Base-by-base conservation (phyloP, 2,797 vertebrate genomes). In the Emys orbicularis region DNA sequence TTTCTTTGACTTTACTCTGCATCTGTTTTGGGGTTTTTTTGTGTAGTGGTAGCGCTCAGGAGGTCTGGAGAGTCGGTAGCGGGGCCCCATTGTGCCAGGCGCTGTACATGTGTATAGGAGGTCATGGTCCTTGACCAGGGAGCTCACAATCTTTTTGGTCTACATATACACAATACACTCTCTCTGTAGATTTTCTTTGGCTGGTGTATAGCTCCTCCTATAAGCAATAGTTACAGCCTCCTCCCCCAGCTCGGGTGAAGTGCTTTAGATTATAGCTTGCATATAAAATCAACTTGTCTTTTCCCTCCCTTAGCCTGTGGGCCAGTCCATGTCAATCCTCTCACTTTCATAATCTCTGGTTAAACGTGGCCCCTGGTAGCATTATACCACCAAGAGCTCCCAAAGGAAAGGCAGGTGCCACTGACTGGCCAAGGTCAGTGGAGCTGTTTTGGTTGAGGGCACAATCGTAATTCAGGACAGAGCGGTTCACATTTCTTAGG, bases 301-400 rank as follows among this genome's bases (percentile, higher is more conserved):
- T 6, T 10, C 56, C 84, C 53, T 85, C 85, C 31, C 53, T 92
- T 65, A 31, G 79, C 10, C 59, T 90, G 81, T 83, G 72, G 88
- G 25, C 74, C 77, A 57, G 31, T 94, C 81, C 59, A n/a, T 56
- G 79, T 94, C 84, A 41, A 79, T 59, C 72, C 86, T 93, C 89
- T 44, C 65, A 77, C 29, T 34, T 31, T 15, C 27, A 50, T 31
- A 3, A 4, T 34, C 85, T 94, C 88, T 87, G 4, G 47, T 91
- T 74, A 19, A 49, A 21, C 68, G 4, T 19, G 82, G 44, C 76
- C 91, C 81, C n/a, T 19, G 41, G 57, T 57, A 93, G 27, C 6
- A 4, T 27, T 50, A 27, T 50, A 83, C 65, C 29, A 86, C 15
- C 74, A 65, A 89, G 79, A 31, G 49, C 59, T 90, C n/a, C 1